A percentile compares a stretch with the other conserved stretches of the same genome.
Evolutionary conservation across 1,140 invertebrate species (phyloP).

Genomic region (Gonatopus flavifemur): DNA sequence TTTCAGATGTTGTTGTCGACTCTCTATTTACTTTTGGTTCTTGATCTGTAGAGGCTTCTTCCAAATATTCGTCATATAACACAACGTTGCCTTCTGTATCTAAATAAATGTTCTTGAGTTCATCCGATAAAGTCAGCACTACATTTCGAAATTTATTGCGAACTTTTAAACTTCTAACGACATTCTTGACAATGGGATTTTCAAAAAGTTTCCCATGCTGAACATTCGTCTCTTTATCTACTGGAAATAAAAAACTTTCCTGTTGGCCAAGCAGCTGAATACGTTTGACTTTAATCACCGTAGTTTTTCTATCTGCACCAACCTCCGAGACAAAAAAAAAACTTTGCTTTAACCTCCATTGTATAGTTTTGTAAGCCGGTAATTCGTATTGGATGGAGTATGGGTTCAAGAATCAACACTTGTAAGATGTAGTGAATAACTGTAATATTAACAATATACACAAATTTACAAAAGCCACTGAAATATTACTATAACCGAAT

Average conservation of each 20-base stretch:
- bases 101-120: background rate
- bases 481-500: no score
- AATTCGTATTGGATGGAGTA: no score
- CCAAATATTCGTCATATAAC: background rate
- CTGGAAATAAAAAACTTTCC: background rate
- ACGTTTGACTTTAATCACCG: background rate
- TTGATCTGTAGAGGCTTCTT: background rate
- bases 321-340: no score
- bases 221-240: background rate
- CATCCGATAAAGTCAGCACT: background rate
- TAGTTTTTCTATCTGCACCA: background rate
- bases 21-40: background rate
- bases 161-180: no score
- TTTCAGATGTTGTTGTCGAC: background rate
- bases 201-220: background rate
- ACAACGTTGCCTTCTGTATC: no score
- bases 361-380: background rate
- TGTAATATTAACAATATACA: no score
- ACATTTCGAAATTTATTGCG: background rate
- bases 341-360: background rate
- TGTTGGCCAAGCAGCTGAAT: background rate
- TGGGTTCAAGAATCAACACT: no score
- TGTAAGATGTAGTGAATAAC: no score
- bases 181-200: background rate
- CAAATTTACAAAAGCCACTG: no score